These are phyloP conservation scores for Turnix velox DNA, from an alignment of 2,113 vertebrate genomes.

Conservation along the genomic window DNA sequence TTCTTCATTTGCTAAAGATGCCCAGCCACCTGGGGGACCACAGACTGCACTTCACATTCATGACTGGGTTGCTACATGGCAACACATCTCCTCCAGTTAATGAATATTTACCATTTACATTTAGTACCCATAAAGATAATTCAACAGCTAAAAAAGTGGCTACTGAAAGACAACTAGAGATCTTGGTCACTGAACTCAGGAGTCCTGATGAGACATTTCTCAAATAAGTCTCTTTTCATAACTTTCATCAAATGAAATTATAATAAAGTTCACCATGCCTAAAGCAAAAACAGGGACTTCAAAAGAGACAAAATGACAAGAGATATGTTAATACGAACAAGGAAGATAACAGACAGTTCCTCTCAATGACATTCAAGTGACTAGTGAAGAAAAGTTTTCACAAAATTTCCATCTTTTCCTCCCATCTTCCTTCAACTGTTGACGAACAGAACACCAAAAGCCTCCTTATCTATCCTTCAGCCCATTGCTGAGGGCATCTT, in stretches of 20 bases:
- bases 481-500: not conserved
- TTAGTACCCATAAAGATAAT: not conserved
- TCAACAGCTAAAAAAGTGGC: not conserved
- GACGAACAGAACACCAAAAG: not conserved
- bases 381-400: not conserved
- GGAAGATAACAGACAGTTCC: not conserved
- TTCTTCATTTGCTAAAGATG: not conserved
- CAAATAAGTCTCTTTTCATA: not conserved
- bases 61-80: fast-evolving
- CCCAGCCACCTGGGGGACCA: not conserved
- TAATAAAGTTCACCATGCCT: not conserved
- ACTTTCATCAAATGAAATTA: constrained; percentile 7
- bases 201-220: not conserved
- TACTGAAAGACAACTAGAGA: not conserved
- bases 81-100: not conserved
- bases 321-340: not conserved
- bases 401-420: not conserved
- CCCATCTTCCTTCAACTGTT: not conserved
- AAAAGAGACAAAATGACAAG: constrained; percentile 18
- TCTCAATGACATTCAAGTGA: not conserved
- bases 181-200: not conserved
- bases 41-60: not conserved
- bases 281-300: constrained; percentile 13
- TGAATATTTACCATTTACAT: not conserved
- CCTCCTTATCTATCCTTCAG: not conserved